Evolutionary conservation across 2,888 invertebrate genomes (phyloP), one percentile per base, ranked within the genome.

Genomic region (Subacronicta megacephala): DNA sequence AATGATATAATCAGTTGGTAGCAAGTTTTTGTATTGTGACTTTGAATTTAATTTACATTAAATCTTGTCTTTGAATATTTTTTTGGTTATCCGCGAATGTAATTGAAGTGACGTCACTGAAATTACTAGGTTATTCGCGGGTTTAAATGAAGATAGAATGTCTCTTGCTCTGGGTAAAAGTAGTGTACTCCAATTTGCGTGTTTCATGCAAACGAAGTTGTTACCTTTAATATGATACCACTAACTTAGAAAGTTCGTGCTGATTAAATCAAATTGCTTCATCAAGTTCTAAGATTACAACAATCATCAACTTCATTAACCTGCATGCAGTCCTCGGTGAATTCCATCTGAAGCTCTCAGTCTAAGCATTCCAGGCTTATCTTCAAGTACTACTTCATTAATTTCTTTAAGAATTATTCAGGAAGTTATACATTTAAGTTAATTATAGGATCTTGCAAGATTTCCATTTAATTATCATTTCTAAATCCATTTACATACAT

Each of bases 261-360:
- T 71, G 72, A 73, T 73, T 73, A 67, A 71, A 73, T 71, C 75
- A 73, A 75, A 75, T 73, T 71, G 72, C 75, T 73, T 67, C 72
- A 73, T 75, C 55, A 71, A 63, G 45, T 43, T 70, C 58, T 61
- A 15, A 63, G 57, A 75, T 75, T 63, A 67, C 63, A 67, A 63
- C 63, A 55, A 67, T 71, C 61, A 63, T 75, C 60, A 61, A 37
- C 38, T 46, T 58, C 55, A 71, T 69, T 69, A 71, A 58, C 62
- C 50, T 37, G 56, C 58, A 49, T 56, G 23, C 44, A 43, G 20
- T 61, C 43, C 49, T 26, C 50, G 38, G 31, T 49, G 38, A 23
- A 46, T 41, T 55, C 43, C 45, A 51, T 51, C 10, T 37, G n/a
- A 26, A 47, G 17, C 40, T 35, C 16, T 46, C 26, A 15, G 36